phyloP scores from a whole-genome alignment of 2,888 invertebrate genomes.

The Drosophila longiperda region DNA sequence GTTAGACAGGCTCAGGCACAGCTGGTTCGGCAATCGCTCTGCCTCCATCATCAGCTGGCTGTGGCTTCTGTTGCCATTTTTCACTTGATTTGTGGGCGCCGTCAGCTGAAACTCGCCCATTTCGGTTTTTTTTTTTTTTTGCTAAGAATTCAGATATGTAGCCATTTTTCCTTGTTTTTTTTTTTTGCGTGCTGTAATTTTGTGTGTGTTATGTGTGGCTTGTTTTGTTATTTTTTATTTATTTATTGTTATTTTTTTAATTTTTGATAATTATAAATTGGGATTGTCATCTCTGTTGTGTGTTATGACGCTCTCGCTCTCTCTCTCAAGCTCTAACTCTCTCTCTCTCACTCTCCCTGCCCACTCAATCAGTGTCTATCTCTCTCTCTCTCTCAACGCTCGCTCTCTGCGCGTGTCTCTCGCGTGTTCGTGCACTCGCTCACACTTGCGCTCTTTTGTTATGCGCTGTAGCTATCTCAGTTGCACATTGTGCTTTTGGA shows the following conservation, averaged over 20 bases:
- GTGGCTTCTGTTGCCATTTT: slow-evolving; percentile 32
- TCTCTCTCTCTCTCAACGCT: slow-evolving; percentile 8
- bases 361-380: slow-evolving; percentile 1
- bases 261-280: slow-evolving; percentile 70
- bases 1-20: slow-evolving; percentile 30
- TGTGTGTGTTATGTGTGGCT: background rate
- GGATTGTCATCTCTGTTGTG: slow-evolving; percentile 57
- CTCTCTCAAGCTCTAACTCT: slow-evolving; percentile 12
- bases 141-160: slow-evolving; percentile 34
- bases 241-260: slow-evolving; percentile 17
- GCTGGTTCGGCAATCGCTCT: slow-evolving; percentile 32
- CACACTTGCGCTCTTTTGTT: slow-evolving; percentile 20
- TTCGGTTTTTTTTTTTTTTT: slow-evolving; percentile 6
- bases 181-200: background rate
- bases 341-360: slow-evolving; percentile 6
- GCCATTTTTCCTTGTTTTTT: slow-evolving; percentile 1
- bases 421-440: slow-evolving; percentile 30
- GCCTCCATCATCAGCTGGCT: slow-evolving; percentile 41
- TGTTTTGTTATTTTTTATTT: background rate
- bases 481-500: slow-evolving; percentile 34
- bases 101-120: slow-evolving; percentile 34
- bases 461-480: slow-evolving; percentile 49
- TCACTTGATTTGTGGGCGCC: slow-evolving; percentile 55
- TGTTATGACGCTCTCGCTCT: slow-evolving; percentile 2
- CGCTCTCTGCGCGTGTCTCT: slow-evolving; percentile 57